phyloP scores from a whole-genome alignment of 2,888 invertebrate species.

The Ophion slaviceki region DNA sequence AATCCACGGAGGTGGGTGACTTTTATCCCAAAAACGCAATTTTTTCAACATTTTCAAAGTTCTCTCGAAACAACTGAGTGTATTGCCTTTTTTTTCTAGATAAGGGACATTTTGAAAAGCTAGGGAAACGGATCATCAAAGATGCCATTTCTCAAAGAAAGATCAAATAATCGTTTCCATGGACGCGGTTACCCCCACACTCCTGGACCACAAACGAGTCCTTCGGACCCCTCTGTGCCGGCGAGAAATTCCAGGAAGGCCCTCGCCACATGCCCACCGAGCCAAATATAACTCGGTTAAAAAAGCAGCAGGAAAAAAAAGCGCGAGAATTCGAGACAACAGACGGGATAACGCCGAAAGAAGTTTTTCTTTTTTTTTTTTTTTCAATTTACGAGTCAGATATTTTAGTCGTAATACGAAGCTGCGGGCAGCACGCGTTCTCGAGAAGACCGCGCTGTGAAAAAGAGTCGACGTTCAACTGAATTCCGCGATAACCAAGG shows the following conservation, averaged over 20 bases:
- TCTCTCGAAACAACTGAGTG: too few relatives aligned
- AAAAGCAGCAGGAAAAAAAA: constrained; percentile 31
- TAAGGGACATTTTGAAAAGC: background rate
- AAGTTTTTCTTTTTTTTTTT: constrained; percentile 24
- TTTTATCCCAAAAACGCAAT: too few relatives aligned
- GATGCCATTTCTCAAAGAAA: background rate
- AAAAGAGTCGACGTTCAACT: background rate
- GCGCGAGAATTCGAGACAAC: constrained; percentile 42
- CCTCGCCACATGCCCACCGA: constrained; percentile 45
- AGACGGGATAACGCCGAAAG: constrained; percentile 22
- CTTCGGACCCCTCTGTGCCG: constrained; percentile 49
- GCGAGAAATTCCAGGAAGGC: constrained; percentile 62
- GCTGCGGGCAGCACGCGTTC: background rate
- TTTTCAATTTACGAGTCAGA: constrained; percentile 24
- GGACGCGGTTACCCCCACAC: constrained; percentile 26
- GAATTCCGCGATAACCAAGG: background rate
- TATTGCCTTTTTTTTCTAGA: background rate
- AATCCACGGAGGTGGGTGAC: too few relatives aligned
- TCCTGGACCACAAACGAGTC: constrained; percentile 28
- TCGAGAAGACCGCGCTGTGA: background rate
- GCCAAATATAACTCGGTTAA: constrained; percentile 64
- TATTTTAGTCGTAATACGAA: constrained; percentile 26
- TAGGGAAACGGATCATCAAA: background rate
- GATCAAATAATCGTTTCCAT: constrained; percentile 14
- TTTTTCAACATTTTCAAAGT: too few relatives aligned